phyloP scores from a whole-genome alignment of 2,888 invertebrate species.

The Esperia sulphurella region DNA sequence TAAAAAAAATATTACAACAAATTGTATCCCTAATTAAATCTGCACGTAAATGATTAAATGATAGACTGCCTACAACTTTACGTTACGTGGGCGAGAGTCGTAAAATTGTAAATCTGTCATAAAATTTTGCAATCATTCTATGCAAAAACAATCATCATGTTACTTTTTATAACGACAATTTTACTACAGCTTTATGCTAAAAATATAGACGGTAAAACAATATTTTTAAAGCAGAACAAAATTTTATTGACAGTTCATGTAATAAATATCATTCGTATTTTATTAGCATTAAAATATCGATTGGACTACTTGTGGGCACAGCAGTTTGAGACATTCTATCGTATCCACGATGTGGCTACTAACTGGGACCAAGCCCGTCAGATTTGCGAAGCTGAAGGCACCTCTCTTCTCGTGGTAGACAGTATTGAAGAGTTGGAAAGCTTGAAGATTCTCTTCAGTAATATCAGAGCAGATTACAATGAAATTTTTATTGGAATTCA shows the following conservation, averaged over 20 bases:
- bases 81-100: background rate
- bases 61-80: no score
- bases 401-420: constrained; percentile 36
- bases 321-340: constrained; percentile 39
- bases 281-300: constrained; percentile 42
- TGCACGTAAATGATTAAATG: no score
- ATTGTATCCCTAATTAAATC: no score
- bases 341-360: constrained; percentile 42
- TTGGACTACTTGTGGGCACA: constrained; percentile 49
- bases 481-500: constrained; percentile 45
- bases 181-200: background rate
- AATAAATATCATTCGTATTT: background rate
- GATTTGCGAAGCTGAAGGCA: constrained; percentile 46
- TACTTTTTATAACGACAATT: background rate
- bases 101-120: background rate
- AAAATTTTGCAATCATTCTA: background rate
- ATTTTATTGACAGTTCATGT: background rate
- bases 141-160: background rate
- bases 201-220: background rate
- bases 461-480: constrained; percentile 45
- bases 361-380: constrained; percentile 43
- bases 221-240: background rate
- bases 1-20: no score
- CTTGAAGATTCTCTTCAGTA: constrained; percentile 42
- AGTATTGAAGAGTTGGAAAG: constrained; percentile 44